Evolutionary conservation across 2,888 invertebrate species (phyloP).

Genomic region (Agapetus fuscipes): DNA sequence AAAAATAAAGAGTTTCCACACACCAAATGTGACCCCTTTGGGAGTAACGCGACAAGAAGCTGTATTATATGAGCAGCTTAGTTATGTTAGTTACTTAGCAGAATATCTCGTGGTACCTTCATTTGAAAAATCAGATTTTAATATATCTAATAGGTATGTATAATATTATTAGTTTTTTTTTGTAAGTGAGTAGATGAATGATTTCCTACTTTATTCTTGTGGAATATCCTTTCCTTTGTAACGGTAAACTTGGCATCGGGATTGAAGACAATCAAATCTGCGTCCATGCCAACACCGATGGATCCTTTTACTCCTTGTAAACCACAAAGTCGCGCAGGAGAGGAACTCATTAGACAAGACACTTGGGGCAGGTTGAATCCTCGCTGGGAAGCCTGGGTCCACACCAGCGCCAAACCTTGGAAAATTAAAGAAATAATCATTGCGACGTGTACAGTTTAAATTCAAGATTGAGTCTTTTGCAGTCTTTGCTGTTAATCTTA

Average conservation of each 20-base stretch:
- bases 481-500: neutral
- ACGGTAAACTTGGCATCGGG: conserved; percentile 52
- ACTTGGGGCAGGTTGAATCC: conserved; percentile 46
- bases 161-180: too few relatives aligned
- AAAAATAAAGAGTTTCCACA: too few relatives aligned
- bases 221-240: conserved; percentile 46
- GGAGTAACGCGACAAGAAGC: too few relatives aligned
- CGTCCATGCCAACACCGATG: conserved; percentile 53
- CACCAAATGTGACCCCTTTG: too few relatives aligned
- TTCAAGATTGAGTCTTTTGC: too few relatives aligned
- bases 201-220: conserved; percentile 54
- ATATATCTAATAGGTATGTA: too few relatives aligned
- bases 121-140: too few relatives aligned
- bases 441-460: conserved; percentile 3
- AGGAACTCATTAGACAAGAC: conserved; percentile 48
- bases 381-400: conserved; percentile 51
- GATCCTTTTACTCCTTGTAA: conserved; percentile 52
- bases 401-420: conserved; percentile 54
- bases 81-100: too few relatives aligned
- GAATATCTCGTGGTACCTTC: too few relatives aligned
- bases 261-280: conserved; percentile 64
- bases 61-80: too few relatives aligned
- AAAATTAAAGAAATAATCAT: conserved; percentile 31
- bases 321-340: conserved; percentile 53
- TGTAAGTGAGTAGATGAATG: too few relatives aligned